Conservation (phyloP, 1,140 invertebrate genomes). For the Aricia agestis region DNA sequence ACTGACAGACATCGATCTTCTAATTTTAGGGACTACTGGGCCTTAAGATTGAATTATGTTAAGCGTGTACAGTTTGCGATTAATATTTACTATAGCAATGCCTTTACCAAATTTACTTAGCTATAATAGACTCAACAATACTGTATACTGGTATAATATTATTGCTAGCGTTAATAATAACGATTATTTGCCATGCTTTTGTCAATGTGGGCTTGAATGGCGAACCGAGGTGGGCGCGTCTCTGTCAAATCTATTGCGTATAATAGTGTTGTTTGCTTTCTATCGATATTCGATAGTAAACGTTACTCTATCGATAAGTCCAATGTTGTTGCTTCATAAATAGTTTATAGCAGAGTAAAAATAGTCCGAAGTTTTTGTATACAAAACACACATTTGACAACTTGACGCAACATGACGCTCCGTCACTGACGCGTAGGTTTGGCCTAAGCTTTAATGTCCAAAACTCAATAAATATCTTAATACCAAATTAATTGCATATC, state of each 20-base stretch:
- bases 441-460: no score
- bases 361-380: no score
- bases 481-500: no score
- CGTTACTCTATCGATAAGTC: slow-evolving; percentile 22
- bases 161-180: slow-evolving; percentile 55
- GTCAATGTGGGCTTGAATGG: slow-evolving; percentile 59
- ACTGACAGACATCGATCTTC: no score
- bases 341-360: neutral
- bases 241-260: slow-evolving; percentile 12
- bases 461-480: no score
- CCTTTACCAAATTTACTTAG: slow-evolving; percentile 1
- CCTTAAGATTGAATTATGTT: no score
- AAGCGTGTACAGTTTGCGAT: neutral
- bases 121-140: slow-evolving; percentile 43
- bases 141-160: slow-evolving; percentile 57
- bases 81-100: neutral
- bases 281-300: slow-evolving; percentile 23
- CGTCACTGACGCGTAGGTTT: no score
- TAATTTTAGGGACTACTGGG: no score
- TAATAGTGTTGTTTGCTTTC: slow-evolving; percentile 25
- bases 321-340: neutral
- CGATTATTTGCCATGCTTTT: slow-evolving; percentile 64
- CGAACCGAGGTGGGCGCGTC: slow-evolving; percentile 58
- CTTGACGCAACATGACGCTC: no score
- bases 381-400: no score